Base-by-base conservation (phyloP, 2,888 invertebrate species). In the Fissipunctia ypsillon region DNA sequence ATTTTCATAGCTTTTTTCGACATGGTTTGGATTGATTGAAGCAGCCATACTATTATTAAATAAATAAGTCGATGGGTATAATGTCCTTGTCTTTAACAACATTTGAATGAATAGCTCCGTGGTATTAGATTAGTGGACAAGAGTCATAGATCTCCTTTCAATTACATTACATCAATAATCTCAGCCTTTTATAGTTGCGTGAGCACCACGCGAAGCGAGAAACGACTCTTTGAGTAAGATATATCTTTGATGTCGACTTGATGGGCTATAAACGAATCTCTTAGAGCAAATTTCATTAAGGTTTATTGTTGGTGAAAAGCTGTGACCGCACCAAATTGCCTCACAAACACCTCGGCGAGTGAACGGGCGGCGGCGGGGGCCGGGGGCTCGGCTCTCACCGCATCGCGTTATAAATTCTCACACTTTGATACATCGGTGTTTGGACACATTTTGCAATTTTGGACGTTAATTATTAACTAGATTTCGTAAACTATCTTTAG, bases 191-290 rank as follows among this genome's bases (percentile, higher is more conserved):
- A 78, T 83, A 72, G 79, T 69, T 76, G 69, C 67, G n/a, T 50
- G 64, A 83, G 76, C 61, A 68, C 54, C 68, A 76, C 38, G 25
- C 52, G 61, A 65, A 83, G 71, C 78, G 84, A 73, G 70, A 78
- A 84, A 84, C 72, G 68, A 73, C 41, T 78, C 76, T 65, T 66
- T 56, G 66, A 77, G 66, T 63, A 66, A 83, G 72, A 78, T 73
- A 78, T 84, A 79, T 83, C 82, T 88, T 87, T 88, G 84, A 87
- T 87, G 82, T 85, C 78, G 81, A 86, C 85, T 86, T 92, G 92
- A 93, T 90, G 89, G 91, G 85, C 88, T 88, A 90, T 93, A 89
- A 92, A 90, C 85, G 88, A 90, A 91, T 90, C 88, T 89, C 84
- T 84, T 74, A 82, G 78, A 84, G 88, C 84, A 90, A 92, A 92